Percentiles rank a stretch among this genome's conserved stretches.
These are phyloP conservation scores for Pelmatolapia mariae DNA, from an alignment of 2,113 vertebrate species.

Conservation along the genomic window DNA sequence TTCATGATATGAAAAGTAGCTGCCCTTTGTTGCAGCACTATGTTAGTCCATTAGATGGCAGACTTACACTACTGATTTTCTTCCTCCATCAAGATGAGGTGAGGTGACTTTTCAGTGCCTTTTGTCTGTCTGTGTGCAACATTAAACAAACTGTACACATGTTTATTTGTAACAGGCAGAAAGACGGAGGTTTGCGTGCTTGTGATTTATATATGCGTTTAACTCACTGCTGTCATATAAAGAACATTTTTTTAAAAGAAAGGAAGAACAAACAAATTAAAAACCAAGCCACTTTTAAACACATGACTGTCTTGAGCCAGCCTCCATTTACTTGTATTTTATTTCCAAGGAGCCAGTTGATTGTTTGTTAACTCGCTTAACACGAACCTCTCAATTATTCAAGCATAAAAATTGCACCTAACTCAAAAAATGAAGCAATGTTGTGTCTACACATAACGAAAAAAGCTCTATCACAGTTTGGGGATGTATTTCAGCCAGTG, in stretches of 20 bases:
- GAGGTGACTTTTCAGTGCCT: background rate
- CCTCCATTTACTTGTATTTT: background rate
- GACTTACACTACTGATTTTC: background rate
- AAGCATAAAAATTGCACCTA: background rate
- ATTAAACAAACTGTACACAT: background rate
- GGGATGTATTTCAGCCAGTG: background rate
- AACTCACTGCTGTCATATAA: background rate
- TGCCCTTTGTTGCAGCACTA: background rate
- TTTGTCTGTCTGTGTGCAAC: background rate
- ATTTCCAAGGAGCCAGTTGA: background rate
- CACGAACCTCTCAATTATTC: background rate
- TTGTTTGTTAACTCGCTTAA: background rate
- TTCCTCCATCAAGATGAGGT: background rate
- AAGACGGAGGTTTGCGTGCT: background rate
- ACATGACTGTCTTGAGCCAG: background rate
- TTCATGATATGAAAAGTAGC: background rate
- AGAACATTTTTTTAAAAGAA: background rate
- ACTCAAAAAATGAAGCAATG: background rate
- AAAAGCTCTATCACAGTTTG: background rate
- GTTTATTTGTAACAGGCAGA: background rate
- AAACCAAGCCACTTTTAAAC: background rate
- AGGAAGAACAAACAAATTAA: background rate
- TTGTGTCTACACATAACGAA: background rate
- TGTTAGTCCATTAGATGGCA: constrained; percentile 15
- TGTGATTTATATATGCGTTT: background rate